These are phyloP conservation scores for Alces alces DNA, from an alignment of 2,113 vertebrate species.

Conservation along the genomic window DNA sequence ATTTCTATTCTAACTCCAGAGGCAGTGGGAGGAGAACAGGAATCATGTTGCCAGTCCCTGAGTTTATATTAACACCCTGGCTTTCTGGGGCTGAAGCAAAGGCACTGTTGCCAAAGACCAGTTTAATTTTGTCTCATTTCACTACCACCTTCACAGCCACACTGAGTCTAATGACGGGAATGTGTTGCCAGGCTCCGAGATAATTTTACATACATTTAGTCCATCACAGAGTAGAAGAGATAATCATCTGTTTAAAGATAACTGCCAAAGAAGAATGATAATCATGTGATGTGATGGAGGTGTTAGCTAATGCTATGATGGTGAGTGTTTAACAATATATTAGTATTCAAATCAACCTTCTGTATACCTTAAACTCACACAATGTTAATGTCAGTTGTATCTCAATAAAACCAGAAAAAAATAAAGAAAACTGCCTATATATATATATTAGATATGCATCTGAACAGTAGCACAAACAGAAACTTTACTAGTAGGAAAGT, in stretches of 20 bases:
- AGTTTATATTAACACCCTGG: neutral
- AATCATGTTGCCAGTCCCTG: neutral
- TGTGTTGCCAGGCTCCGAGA: neutral
- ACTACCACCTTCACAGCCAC: neutral
- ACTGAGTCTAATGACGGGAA: neutral
- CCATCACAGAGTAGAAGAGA: constrained; percentile 1
- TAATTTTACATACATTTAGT: neutral
- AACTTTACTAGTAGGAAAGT: neutral
- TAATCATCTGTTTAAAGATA: neutral
- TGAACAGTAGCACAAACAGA: neutral
- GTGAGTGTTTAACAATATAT: neutral
- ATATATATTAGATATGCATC: neutral
- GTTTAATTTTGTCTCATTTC: neutral
- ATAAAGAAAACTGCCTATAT: neutral
- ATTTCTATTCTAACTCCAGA: neutral
- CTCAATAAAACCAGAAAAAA: neutral
- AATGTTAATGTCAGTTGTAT: neutral
- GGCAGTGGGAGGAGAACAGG: neutral
- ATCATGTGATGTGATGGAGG: neutral
- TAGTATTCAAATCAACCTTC: neutral
- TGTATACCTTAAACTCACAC: neutral
- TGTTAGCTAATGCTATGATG: neutral
- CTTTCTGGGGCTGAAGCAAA: neutral
- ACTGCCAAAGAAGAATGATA: neutral
- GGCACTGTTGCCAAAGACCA: neutral